These are phyloP conservation scores for Musca domestica DNA, from an alignment of 1,140 invertebrate genomes.

Conservation along the genomic window DNA sequence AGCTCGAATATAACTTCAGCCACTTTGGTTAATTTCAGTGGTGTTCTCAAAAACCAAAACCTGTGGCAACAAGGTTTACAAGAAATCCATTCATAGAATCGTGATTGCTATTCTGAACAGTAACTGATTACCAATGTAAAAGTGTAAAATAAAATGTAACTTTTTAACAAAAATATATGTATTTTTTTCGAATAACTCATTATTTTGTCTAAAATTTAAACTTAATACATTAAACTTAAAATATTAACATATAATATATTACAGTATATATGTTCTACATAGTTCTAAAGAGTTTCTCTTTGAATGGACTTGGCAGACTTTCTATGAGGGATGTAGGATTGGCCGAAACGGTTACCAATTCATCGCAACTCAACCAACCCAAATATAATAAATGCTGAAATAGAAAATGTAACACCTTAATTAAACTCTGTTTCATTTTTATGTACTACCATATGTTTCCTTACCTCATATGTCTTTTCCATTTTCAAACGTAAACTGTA, in stretches of 20 bases:
- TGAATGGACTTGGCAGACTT: slow-evolving; percentile 62
- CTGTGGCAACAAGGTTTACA: no score
- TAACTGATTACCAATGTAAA: no score
- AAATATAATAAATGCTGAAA: slow-evolving; percentile 67
- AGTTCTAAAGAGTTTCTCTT: slow-evolving; percentile 54
- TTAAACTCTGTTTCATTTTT: not conserved
- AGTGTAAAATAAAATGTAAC: no score
- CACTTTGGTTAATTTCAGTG: no score
- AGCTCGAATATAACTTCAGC: no score
- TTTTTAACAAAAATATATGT: no score
- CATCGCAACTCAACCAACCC: slow-evolving; percentile 58
- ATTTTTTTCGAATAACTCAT: no score
- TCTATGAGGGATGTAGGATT: slow-evolving; percentile 62
- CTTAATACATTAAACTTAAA: not conserved
- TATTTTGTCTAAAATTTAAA: no score
- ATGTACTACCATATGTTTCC: not conserved
- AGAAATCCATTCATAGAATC: no score
- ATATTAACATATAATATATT: slow-evolving; percentile 7
- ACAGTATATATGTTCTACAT: slow-evolving; percentile 4
- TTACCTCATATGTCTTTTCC: slow-evolving; percentile 26
- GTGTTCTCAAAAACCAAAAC: no score
- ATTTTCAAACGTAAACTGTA: slow-evolving; percentile 20
- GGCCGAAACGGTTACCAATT: slow-evolving; percentile 68
- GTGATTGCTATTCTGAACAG: no score
- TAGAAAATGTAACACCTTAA: slow-evolving; percentile 28